Percentiles rank a stretch among this genome's conserved stretches.
Evolutionary conservation across 2,797 vertebrate genomes (phyloP).

Genomic region (Falco peregrinus): DNA sequence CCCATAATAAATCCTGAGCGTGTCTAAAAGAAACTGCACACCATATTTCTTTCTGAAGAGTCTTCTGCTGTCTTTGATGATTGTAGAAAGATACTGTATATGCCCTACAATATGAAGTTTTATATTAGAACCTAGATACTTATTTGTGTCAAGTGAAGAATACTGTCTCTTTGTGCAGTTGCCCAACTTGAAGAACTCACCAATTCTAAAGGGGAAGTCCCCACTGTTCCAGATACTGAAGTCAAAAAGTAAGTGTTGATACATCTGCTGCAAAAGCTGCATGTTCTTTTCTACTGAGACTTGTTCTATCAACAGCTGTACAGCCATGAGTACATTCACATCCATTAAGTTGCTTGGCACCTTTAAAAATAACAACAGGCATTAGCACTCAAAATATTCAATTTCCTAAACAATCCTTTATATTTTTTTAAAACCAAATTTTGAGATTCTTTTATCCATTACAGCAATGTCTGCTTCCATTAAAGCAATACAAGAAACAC

Average conservation of each 20-base stretch:
- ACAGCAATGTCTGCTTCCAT: neutral
- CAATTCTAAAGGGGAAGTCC: constrained; percentile 94
- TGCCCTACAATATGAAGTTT: constrained; percentile 83
- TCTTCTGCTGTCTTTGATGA: constrained; percentile 96
- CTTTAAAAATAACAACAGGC: constrained; percentile 66
- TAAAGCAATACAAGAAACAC: neutral
- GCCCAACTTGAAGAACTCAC: constrained; percentile 71
- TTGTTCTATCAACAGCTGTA: constrained; percentile 93
- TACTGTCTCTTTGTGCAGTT: neutral
- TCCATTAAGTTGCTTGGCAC: constrained; percentile 89
- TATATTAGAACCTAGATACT: constrained; percentile 26
- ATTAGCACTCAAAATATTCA: neutral
- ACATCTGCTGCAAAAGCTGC: constrained; percentile 90
- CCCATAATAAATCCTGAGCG: constrained; percentile 92
- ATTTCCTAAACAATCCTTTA: neutral
- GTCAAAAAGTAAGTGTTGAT: constrained; percentile 93
- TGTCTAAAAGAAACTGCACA: constrained; percentile 95
- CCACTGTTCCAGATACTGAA: constrained; percentile 97
- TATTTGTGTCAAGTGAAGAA: neutral
- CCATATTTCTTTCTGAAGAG: constrained; percentile 94
- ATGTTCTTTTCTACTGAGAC: constrained; percentile 90
- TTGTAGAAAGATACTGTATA: constrained; percentile 96
- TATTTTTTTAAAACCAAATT: neutral
- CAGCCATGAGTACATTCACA: constrained; percentile 91
- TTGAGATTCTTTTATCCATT: neutral